Percentiles rank a stretch among this genome's conserved stretches.
phyloP scores from a whole-genome alignment of 1,140 invertebrate genomes.

The Orchestia grillus region DNA sequence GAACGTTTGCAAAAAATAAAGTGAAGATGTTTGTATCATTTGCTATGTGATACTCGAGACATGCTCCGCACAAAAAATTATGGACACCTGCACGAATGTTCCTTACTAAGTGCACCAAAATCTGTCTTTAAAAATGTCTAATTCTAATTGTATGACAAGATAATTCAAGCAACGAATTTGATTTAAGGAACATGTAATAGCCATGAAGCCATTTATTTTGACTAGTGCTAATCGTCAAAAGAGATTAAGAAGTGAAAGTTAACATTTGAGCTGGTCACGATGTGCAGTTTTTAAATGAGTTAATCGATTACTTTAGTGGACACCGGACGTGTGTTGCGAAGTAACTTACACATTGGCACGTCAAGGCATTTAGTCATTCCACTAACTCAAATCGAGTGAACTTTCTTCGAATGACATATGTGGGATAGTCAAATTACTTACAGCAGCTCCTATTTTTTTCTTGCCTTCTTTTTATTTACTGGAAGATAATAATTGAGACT shows the following conservation, averaged over 20 bases:
- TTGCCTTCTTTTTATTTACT: no score
- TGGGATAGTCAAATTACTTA: not conserved
- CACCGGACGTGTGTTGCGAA: not conserved
- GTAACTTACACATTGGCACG: not conserved
- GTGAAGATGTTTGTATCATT: no score
- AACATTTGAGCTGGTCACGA: not conserved
- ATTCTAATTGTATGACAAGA: not conserved
- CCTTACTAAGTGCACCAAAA: no score
- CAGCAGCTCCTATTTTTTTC: not conserved
- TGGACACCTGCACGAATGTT: no score
- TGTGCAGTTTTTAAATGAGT: not conserved
- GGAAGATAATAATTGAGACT: not conserved
- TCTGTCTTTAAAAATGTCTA: no score
- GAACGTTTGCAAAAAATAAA: no score
- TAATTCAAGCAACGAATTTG: not conserved
- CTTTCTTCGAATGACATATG: not conserved
- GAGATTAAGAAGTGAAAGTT: not conserved
- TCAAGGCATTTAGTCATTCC: not conserved
- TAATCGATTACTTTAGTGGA: not conserved
- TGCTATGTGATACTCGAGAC: no score
- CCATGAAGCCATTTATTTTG: not conserved
- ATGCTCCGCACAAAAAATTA: no score
- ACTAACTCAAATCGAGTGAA: no score
- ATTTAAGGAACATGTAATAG: not conserved
- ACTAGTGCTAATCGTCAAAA: not conserved